Evolutionary conservation across 2,888 invertebrate species (phyloP).

Genomic region (Nomada lathburiana): DNA sequence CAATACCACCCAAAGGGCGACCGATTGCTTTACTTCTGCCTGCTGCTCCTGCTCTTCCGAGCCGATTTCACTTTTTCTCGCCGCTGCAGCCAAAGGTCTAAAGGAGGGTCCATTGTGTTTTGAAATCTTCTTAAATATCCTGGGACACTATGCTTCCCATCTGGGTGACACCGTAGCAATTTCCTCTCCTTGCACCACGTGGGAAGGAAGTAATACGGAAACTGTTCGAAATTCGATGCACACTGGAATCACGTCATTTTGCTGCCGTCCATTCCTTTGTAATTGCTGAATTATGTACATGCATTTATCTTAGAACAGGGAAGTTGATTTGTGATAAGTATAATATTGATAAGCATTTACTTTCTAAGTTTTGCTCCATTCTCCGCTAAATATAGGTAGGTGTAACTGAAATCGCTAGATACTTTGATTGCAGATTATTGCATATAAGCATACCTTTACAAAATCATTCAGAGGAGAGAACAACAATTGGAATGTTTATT

Average conservation of each 20-base stretch:
- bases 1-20: slow-evolving; percentile 1
- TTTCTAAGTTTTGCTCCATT: no score
- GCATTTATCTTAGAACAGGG: no score
- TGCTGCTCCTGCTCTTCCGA: slow-evolving; percentile 17
- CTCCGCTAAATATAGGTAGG: no score
- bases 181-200: background rate
- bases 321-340: no score
- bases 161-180: background rate
- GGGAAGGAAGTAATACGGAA: background rate
- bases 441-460: no score
- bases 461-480: no score
- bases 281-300: no score
- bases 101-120: slow-evolving; percentile 3
- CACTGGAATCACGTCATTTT: background rate
- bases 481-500: no score
- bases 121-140: slow-evolving; percentile 16
- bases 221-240: background rate
- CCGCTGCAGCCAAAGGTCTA: slow-evolving; percentile 3
- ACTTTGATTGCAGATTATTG: no score
- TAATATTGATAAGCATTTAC: no score
- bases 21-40: slow-evolving; percentile 22
- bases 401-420: no score
- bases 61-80: slow-evolving; percentile 18
- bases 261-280: no score
- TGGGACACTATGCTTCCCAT: slow-evolving; percentile 2